Conservation (phyloP, 2,888 invertebrate genomes). For the Stenodera caucasica region DNA sequence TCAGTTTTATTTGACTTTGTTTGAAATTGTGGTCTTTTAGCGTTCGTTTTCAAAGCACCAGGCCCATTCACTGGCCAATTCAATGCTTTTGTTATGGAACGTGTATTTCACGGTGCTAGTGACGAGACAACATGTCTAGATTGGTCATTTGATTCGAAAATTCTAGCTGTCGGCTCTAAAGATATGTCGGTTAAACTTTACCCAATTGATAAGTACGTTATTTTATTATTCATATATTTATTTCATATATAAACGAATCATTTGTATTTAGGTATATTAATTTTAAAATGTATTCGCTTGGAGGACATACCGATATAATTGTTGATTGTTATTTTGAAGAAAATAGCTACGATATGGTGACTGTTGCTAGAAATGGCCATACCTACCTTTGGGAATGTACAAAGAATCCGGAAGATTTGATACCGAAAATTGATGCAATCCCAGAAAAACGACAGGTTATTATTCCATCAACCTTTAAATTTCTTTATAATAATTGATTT, state of each 20-base stretch:
- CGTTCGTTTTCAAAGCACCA: constrained; percentile 85
- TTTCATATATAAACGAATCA: not conserved
- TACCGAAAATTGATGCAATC: constrained; percentile 52
- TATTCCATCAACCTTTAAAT: not conserved
- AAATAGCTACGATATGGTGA: constrained; percentile 80
- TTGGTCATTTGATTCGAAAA: constrained; percentile 91
- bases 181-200: constrained; percentile 88
- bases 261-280: constrained; percentile 60
- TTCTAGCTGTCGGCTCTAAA: constrained; percentile 87
- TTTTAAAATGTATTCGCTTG: constrained; percentile 74
- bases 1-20: too few relatives aligned
- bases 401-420: constrained; percentile 70
- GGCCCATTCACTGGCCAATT: constrained; percentile 78
- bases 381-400: constrained; percentile 86
- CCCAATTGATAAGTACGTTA: constrained; percentile 65
- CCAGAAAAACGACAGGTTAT: constrained; percentile 41
- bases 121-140: constrained; percentile 85
- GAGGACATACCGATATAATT: constrained; percentile 83
- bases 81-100: constrained; percentile 84
- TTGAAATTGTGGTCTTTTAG: too few relatives aligned
- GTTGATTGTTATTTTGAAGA: constrained; percentile 88
- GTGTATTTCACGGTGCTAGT: constrained; percentile 78
- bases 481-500: constrained; percentile 6
- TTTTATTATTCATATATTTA: not conserved
- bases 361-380: constrained; percentile 82